These are phyloP conservation scores for Darwinula stevensoni DNA, from an alignment of 2,888 invertebrate species.

Conservation along the genomic window DNA sequence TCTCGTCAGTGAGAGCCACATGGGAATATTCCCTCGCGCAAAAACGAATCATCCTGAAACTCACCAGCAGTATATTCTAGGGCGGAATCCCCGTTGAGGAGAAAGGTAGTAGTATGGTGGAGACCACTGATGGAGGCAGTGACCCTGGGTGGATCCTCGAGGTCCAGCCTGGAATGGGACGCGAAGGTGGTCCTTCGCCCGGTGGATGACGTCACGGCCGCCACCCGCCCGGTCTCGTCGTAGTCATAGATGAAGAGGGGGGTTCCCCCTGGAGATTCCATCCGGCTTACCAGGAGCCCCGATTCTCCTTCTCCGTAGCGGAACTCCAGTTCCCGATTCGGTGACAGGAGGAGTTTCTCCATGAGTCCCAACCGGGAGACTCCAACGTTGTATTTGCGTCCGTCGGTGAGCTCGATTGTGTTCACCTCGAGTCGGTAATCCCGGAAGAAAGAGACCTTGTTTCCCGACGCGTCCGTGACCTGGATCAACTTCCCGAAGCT, in stretches of 20 bases:
- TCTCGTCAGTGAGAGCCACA: too few relatives aligned
- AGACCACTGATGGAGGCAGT: too few relatives aligned
- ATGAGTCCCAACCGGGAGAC: not conserved
- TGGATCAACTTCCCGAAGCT: constrained; percentile 48
- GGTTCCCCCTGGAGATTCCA: constrained; percentile 33
- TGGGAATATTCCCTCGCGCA: too few relatives aligned
- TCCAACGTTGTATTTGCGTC: not conserved
- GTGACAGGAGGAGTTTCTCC: not conserved
- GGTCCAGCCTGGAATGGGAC: too few relatives aligned
- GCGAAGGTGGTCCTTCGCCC: constrained; percentile 25
- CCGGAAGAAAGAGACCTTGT: constrained; percentile 63
- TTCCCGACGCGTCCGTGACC: constrained; percentile 74
- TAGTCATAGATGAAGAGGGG: constrained; percentile 41
- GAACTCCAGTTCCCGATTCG: not conserved
- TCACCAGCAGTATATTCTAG: too few relatives aligned
- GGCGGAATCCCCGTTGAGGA: too few relatives aligned
- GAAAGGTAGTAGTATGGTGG: too few relatives aligned
- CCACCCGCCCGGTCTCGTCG: constrained; percentile 72
- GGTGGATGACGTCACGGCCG: constrained; percentile 76
- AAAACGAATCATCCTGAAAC: too few relatives aligned
- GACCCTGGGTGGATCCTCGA: too few relatives aligned
- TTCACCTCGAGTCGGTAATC: constrained; percentile 71
- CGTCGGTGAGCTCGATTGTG: constrained; percentile 34
- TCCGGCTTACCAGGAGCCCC: constrained; percentile 19
- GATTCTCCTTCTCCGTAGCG: not conserved